phyloP scores from a whole-genome alignment of 2,113 vertebrate species.

The Aphyosemion australe region DNA sequence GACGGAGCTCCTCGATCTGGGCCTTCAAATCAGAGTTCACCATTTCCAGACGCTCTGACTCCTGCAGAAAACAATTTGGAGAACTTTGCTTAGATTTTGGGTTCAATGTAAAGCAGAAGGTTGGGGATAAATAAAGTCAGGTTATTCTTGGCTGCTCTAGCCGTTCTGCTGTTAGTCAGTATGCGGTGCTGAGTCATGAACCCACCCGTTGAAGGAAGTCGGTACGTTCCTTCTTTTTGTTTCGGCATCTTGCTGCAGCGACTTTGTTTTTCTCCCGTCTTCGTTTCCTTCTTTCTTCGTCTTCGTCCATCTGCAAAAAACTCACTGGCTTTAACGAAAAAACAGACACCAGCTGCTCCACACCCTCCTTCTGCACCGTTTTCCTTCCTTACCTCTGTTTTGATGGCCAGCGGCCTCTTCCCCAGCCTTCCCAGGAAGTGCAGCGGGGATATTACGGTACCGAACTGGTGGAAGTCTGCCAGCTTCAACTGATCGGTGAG shows the following conservation, averaged over 20 bases:
- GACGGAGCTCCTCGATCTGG: conserved; percentile 94
- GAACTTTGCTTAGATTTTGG: neutral
- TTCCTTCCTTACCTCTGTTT: conserved; percentile 86
- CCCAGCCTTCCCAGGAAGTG: conserved; percentile 90
- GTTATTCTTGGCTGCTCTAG: neutral
- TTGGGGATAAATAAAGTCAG: conserved; percentile 9
- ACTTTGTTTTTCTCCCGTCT: conserved; percentile 97
- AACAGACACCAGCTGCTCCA: neutral
- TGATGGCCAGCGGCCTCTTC: conserved; percentile 88
- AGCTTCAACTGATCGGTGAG: conserved; percentile 91
- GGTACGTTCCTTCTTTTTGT: conserved; percentile 97
- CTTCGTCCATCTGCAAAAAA: conserved; percentile 86
- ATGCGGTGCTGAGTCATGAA: conserved; percentile 36
- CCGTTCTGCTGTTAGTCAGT: neutral
- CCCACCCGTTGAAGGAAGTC: conserved; percentile 95
- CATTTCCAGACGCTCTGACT: conserved; percentile 93
- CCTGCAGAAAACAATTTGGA: conserved; percentile 77
- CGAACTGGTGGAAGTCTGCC: conserved; percentile 89
- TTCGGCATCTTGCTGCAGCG: conserved; percentile 93
- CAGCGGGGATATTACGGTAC: conserved; percentile 88
- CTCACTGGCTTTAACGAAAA: neutral
- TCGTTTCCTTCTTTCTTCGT: conserved; percentile 93
- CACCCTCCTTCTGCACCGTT: neutral
- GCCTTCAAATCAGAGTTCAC: conserved; percentile 94
- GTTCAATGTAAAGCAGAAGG: neutral